Base-by-base conservation (phyloP, 2,797 vertebrate species). In the Sphaeramia orbicularis region DNA sequence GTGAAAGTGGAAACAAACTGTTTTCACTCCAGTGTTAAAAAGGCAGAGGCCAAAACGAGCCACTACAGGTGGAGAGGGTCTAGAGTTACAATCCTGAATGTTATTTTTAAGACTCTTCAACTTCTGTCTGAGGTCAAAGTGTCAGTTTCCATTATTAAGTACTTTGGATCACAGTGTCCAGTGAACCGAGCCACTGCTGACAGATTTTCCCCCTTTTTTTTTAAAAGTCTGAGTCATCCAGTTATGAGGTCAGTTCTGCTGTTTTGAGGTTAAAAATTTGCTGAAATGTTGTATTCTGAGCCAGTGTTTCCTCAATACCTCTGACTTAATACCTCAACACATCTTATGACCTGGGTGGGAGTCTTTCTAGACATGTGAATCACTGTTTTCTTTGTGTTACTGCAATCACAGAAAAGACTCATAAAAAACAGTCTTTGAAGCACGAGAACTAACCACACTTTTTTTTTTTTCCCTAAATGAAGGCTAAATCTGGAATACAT, bases 21-120 rank as follows among this genome's bases (percentile, higher is more conserved):
- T 87, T 89, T 73, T 70, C 80, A 73, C 66, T 27, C 12, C 11
- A 36, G 38, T 83, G 81, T 45, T n/a, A 64, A 80, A 69, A 53
- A 73, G 48, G 63, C 68, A 60, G 59, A 66, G 66, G 59, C 59
- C 76, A n/a, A 76, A 70, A 35, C 58, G 62, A 14, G 51, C 36
- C 32, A 49, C 27, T 54, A 6, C 70, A 74, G 74, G 71, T 70
- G 65, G 73, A 58, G 40, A 38, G 48, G 62, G 52, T 19, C 50
- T 14, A 7, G 19, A 32, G 49, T 15, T 57, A 52, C n/a, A 11
- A n/a, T 2, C 18, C n/a, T 48, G 30, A 36, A 6, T 18, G 12
- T 9, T 8, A 42, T n/a, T n/a, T n/a, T n/a, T n/a, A n/a, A n/a
- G n/a, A n/a, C n/a, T n/a, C n/a, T n/a, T n/a, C n/a, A n/a, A n/a